phyloP scores from a whole-genome alignment of 1,140 invertebrate genomes.

The Charaxes varanes region DNA sequence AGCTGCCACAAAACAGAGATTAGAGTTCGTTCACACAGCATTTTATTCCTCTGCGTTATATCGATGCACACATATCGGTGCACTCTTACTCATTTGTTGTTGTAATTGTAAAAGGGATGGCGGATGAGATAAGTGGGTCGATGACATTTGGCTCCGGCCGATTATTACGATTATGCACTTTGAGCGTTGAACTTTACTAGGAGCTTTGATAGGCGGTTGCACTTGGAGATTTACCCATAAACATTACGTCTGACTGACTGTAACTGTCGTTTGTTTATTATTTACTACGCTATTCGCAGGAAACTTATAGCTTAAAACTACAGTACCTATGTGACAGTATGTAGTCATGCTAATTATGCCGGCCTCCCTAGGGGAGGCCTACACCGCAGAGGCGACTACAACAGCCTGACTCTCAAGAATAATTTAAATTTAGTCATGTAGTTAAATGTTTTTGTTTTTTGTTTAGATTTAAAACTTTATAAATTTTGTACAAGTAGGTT shows the following conservation, averaged over 20 bases:
- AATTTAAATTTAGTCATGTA: no score
- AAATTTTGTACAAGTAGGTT: no score
- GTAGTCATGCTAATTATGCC: no score
- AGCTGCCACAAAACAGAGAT: conserved; percentile 62
- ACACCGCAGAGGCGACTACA: no score
- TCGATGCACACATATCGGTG: conserved; percentile 63
- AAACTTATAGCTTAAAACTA: no score
- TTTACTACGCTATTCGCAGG: no score
- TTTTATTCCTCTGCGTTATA: conserved; percentile 69
- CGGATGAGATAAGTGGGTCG: conserved; percentile 71
- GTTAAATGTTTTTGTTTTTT: no score
- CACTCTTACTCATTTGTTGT: conserved; percentile 73
- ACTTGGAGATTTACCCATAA: neutral
- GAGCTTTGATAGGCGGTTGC: conserved; percentile 30
- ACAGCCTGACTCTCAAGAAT: no score
- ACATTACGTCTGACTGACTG: no score
- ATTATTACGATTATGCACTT: conserved; percentile 73
- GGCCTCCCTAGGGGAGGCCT: no score
- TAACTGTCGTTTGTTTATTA: neutral
- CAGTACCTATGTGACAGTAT: no score
- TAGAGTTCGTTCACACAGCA: conserved; percentile 73
- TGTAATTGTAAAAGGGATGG: conserved; percentile 73
- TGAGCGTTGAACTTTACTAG: conserved; percentile 69
- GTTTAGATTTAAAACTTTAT: no score
- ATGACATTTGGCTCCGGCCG: conserved; percentile 69